Percentiles rank a stretch among this genome's conserved stretches.
phyloP scores from a whole-genome alignment of 2,888 invertebrate species.

The Leptopilina syphax region DNA sequence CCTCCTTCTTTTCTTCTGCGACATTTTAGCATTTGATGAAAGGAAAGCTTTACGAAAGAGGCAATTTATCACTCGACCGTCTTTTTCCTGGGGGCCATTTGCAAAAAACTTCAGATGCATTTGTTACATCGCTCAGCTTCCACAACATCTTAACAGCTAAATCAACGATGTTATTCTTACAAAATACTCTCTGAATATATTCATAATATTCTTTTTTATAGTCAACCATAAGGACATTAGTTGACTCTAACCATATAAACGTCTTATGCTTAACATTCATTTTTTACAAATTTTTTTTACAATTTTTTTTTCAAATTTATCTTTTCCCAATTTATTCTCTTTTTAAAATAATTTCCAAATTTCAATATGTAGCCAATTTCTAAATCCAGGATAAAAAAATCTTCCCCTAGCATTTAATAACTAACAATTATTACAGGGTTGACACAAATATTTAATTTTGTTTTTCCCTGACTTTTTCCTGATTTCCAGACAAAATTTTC shows the following conservation, averaged over 20 bases:
- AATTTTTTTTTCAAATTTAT: neutral
- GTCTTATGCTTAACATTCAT: neutral
- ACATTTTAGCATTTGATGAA: constrained; percentile 27
- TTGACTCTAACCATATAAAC: neutral
- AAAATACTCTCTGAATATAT: constrained; percentile 24
- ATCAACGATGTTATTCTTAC: constrained; percentile 29
- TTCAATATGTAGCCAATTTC: too few relatives aligned
- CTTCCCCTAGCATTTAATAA: neutral
- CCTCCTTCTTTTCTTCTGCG: constrained; percentile 21
- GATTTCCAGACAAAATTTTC: too few relatives aligned
- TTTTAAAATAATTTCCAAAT: too few relatives aligned
- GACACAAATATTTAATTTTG: too few relatives aligned
- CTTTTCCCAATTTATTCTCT: neutral
- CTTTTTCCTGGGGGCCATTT: constrained; percentile 1
- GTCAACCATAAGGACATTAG: neutral
- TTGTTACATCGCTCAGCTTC: constrained; percentile 25
- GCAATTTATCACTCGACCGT: constrained; percentile 28
- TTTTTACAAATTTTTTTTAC: neutral
- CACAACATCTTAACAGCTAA: constrained; percentile 27
- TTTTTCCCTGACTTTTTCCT: too few relatives aligned
- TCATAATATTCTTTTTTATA: constrained; percentile 1
- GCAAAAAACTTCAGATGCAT: constrained; percentile 32
- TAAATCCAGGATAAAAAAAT: too few relatives aligned
- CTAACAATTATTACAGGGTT: neutral
- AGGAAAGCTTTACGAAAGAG: constrained; percentile 25